Evolutionary conservation across 2,888 invertebrate genomes (phyloP).

Genomic region (Epicampocera succincta): DNA sequence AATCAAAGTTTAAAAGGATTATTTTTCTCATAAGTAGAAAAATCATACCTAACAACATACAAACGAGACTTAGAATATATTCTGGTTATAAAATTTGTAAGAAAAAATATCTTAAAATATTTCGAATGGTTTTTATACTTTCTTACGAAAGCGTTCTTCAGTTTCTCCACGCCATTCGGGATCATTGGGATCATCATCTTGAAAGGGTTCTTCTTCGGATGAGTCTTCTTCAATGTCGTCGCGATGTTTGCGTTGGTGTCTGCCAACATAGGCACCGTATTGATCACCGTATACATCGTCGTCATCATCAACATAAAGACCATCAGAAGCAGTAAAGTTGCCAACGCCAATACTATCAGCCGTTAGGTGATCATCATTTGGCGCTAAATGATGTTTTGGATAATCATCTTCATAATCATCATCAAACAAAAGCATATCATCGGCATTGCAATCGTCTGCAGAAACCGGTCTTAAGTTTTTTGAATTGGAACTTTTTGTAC

Average conservation of each 20-base stretch:
- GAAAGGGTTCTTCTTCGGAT: constrained; percentile 83
- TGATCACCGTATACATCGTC: constrained; percentile 70
- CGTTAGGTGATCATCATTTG: constrained; percentile 72
- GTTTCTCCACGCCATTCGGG: constrained; percentile 87
- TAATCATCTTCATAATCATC: constrained; percentile 74
- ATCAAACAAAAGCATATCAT: constrained; percentile 66
- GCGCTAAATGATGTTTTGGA: constrained; percentile 76
- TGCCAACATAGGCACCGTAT: constrained; percentile 74
- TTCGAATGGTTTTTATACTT: constrained; percentile 59
- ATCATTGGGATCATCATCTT: constrained; percentile 93
- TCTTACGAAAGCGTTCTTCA: constrained; percentile 70
- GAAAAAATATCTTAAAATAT: constrained; percentile 1
- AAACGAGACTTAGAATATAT: constrained; percentile 46
- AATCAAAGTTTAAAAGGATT: constrained; percentile 38
- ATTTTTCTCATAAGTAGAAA: constrained; percentile 36
- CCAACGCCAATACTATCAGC: constrained; percentile 67
- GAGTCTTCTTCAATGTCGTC: constrained; percentile 75
- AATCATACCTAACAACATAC: constrained; percentile 58
- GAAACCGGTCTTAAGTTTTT: constrained; percentile 51
- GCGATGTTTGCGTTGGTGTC: constrained; percentile 67
- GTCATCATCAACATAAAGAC: constrained; percentile 55
- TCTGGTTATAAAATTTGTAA: constrained; percentile 33
- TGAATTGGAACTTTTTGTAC: constrained; percentile 45
- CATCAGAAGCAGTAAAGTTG: constrained; percentile 50
- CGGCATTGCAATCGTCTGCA: constrained; percentile 67